Base-by-base conservation (phyloP, 2,888 invertebrate genomes). In the Eupithecia tripunctaria region DNA sequence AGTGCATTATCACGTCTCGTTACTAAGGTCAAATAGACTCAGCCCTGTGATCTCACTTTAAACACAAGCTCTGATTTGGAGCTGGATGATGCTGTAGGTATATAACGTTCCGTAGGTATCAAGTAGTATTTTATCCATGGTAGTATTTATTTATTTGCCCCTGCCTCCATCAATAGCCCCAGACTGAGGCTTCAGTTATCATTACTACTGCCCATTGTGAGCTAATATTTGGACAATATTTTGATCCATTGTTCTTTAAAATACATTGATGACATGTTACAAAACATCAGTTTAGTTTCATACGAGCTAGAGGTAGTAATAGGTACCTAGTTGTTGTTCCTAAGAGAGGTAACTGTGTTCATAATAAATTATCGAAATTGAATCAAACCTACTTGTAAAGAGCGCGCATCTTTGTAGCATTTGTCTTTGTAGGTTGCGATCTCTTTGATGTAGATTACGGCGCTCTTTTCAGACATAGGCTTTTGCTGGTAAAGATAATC, bases 401-500 rank as follows among this genome's bases (percentile, higher is more conserved):
- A 84, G 25, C 86, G 81, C 1, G 71, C 78, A 71, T 92, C 88
- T 1, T 76, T 43, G 21, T 14, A 12, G 64, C 88, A 88, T 32
- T 79, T 75, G 1, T 68, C 27, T 80, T 84, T 85, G 67, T 84
- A 86, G 0, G 81, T 76, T 0, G 72, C 67, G 0, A 91, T 83
- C 81, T 92, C 91, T 29, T 79, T 73, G 2, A 86, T 76, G 51
- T 85, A 90, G 14, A 67, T 66, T 25, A 81, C 72, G 8, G 91
- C 92, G 10, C 88, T 84, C 2, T 27, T 14, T n/a, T 72, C 70
- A 1, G 86, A 75, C 70, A 93, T 89, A 1, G 79, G 82, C 64
- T 81, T 83, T 14, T 86, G 78, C 43, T 86, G 85, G 73, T 91
- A 91, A 27, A 93, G 74, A 67, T 87, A 87, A 36, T 89, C 85